These are phyloP conservation scores for Cydia pomonella DNA, from an alignment of 1,140 invertebrate genomes.

Conservation along the genomic window DNA sequence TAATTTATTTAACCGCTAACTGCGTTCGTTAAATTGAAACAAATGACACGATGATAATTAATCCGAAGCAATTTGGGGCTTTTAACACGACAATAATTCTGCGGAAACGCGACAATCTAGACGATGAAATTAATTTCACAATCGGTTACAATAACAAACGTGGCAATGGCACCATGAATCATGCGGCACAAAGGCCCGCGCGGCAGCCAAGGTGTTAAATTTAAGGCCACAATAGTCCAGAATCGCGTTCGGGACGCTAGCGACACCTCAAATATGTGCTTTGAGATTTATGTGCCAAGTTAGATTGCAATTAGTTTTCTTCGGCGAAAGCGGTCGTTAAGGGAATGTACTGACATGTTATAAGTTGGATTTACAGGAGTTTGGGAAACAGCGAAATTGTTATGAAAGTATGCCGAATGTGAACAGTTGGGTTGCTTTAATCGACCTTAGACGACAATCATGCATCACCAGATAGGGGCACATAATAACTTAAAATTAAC, in stretches of 20 bases:
- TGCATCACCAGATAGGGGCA: not conserved
- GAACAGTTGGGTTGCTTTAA: not conserved
- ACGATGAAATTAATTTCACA: constrained; percentile 63
- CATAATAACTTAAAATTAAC: too few species aligned
- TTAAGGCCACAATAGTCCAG: constrained; percentile 53
- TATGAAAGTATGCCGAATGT: not conserved
- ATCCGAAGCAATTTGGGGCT: constrained; percentile 43
- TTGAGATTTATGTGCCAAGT: constrained; percentile 66
- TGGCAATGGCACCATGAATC: constrained; percentile 57
- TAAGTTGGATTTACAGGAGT: constrained; percentile 26
- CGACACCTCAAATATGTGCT: constrained; percentile 45
- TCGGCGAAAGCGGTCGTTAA: constrained; percentile 41
- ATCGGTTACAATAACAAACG: constrained; percentile 63
- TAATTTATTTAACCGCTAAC: constrained; percentile 27
- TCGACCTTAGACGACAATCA: not conserved
- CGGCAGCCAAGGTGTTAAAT: constrained; percentile 62
- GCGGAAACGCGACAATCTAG: constrained; percentile 38
- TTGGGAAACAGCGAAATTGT: constrained; percentile 26
- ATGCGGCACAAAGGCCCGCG: constrained; percentile 54
- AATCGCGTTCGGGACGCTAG: constrained; percentile 41
- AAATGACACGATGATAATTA: constrained; percentile 47
- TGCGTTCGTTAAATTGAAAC: constrained; percentile 34
- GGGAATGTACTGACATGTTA: constrained; percentile 24
- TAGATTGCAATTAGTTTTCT: constrained; percentile 69
- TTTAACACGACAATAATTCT: constrained; percentile 40